Evolutionary conservation across 2,797 vertebrate species (phyloP).

Genomic region (Tenualosa thibaudeaui): DNA sequence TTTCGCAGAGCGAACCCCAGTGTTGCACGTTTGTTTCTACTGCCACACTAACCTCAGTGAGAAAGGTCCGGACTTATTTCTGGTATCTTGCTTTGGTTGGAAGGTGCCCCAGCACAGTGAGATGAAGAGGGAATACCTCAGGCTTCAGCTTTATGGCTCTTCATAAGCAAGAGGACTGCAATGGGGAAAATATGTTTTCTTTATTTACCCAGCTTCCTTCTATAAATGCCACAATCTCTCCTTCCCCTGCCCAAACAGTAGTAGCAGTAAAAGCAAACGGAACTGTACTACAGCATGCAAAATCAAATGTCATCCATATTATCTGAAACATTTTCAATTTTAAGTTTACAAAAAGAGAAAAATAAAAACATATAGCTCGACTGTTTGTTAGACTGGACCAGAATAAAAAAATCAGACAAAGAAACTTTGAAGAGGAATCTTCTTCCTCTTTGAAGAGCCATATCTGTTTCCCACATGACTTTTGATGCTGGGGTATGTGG

Average conservation of each 20-base stretch:
- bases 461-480: not conserved
- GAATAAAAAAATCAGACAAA: not conserved
- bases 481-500: not conserved
- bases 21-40: not conserved
- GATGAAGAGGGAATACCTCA: not conserved
- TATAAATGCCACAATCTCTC: too few relatives aligned
- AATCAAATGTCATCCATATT: not conserved
- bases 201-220: not conserved
- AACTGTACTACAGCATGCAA: too few relatives aligned
- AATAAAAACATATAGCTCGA: too few relatives aligned
- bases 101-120: not conserved
- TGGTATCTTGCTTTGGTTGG: conserved; percentile 6
- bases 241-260: too few relatives aligned
- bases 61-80: not conserved
- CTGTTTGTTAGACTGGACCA: not conserved
- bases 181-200: not conserved
- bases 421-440: not conserved
- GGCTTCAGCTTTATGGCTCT: not conserved
- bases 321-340: not conserved
- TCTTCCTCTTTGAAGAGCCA: not conserved
- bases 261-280: too few relatives aligned
- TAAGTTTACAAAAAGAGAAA: too few relatives aligned
- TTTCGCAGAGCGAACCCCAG: not conserved
- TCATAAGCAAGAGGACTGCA: not conserved
- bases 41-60: not conserved